Base-by-base conservation (phyloP, 2,113 vertebrate species). In the Suricata suricatta region DNA sequence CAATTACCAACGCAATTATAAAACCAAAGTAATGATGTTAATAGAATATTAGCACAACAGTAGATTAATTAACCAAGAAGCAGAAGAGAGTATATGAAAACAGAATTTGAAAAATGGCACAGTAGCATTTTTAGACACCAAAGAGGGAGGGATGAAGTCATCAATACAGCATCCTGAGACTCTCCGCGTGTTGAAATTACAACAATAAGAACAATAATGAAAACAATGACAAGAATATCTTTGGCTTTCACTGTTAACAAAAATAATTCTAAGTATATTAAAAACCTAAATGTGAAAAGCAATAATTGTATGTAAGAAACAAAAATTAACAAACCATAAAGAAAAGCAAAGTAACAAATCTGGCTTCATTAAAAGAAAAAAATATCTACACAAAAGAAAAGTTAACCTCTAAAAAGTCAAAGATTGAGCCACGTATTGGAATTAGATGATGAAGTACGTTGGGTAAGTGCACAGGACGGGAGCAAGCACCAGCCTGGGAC, bases 391-490 rank as follows among this genome's bases (percentile, higher is more conserved):
- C 31, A 50, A 77, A n/a, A 47, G 31, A 77, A 76, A 76, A 44
- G 29, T 29, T 44, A 44, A 12, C 72, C 41, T 90, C 14, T 50
- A 47, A 90, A 90, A 64, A 1, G 38, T n/a, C 41, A 63, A 77
- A 63, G 5, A 35, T 27, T 2, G 21, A 64, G 21, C 19, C 27
- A 64, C 71, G 44, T 50, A 9, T 35, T 54, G 7, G n/a, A 41
- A 41, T 7, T n/a, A 8, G 21, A 13, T 17, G 21, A 54, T 33
- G 27, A 41, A 54, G 9, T 60, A 23, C 41, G 8, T 17, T 3
- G 44, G 33, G 47, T 17, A 27, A 15, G 15, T 5, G 44, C 12
- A 0, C 7, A 54, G 7, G 10, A 15, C 5, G 1, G 31, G 13
- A 6, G 17, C 14, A 13, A 10, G 3, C 31, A n/a, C 44, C 68